A percentile compares a stretch with the other conserved stretches of the same genome.
phyloP scores from a whole-genome alignment of 2,113 vertebrate species.

The Lota lota region DNA sequence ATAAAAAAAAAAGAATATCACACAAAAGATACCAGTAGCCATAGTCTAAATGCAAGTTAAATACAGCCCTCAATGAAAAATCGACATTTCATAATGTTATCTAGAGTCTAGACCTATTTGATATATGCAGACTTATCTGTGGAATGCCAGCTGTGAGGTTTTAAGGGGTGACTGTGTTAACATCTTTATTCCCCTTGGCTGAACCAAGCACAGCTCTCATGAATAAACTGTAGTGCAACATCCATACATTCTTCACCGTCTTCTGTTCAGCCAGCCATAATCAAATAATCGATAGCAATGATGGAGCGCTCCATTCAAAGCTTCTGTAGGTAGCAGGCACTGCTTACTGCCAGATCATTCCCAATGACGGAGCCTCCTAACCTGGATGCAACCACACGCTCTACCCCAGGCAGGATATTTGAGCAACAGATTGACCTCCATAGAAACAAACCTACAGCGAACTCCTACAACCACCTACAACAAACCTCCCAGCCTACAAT shows the following conservation, averaged over 20 bases:
- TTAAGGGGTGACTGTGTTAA: neutral
- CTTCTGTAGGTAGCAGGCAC: too few relatives aligned
- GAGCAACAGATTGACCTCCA: neutral
- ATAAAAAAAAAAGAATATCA: too few relatives aligned
- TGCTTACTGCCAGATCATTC: too few relatives aligned
- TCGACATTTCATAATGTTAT: neutral
- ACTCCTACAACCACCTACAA: too few relatives aligned
- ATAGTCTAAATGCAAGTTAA: too few relatives aligned
- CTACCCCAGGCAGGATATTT: too few relatives aligned
- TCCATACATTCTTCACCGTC: neutral
- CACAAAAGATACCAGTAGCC: too few relatives aligned
- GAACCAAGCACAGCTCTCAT: neutral
- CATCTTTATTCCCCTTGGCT: neutral
- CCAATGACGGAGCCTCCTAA: too few relatives aligned
- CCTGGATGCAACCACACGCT: too few relatives aligned
- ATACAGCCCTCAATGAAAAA: too few relatives aligned
- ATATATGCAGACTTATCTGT: neutral
- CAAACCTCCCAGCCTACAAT: neutral
- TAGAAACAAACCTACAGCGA: neutral
- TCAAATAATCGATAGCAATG: too few relatives aligned
- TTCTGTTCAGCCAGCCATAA: neutral
- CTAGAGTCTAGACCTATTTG: neutral
- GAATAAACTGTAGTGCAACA: neutral
- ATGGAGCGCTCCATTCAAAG: too few relatives aligned
- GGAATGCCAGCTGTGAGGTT: neutral